Percentiles rank a stretch among this genome's conserved stretches.
phyloP scores from a whole-genome alignment of 1,140 invertebrate species.

The Gonatopus flavifemur region DNA sequence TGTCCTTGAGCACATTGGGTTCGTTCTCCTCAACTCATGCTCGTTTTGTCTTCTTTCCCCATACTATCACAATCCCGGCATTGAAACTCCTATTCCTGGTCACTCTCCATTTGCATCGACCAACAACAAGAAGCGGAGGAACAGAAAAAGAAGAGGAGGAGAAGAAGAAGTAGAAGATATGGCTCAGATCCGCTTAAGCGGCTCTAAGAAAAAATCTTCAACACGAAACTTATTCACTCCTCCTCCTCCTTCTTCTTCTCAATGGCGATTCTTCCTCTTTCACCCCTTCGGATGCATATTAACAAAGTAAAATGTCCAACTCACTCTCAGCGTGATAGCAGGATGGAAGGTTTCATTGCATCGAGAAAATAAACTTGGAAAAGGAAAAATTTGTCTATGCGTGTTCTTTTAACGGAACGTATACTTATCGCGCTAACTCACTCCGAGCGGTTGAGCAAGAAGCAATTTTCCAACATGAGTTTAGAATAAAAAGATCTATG shows the following conservation, averaged over 20 bases:
- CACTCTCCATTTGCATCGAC: conserved; percentile 41
- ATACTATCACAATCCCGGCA: too few species aligned
- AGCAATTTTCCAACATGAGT: too few species aligned
- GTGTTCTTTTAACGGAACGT: too few species aligned
- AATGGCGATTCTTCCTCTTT: neutral
- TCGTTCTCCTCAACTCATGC: conserved; percentile 16
- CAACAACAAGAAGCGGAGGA: conserved; percentile 29
- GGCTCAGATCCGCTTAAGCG: conserved; percentile 19
- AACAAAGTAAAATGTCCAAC: too few species aligned
- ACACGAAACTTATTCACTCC: conserved; percentile 19
- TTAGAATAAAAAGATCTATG: too few species aligned
- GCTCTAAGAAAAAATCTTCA: conserved; percentile 23
- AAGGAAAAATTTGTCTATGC: too few species aligned
- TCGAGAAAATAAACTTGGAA: too few species aligned
- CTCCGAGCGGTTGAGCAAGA: too few species aligned
- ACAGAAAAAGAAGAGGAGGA: neutral
- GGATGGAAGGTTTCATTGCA: too few species aligned
- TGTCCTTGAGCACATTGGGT: conserved; percentile 36
- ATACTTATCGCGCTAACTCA: too few species aligned
- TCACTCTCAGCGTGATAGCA: too few species aligned
- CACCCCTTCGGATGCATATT: too few species aligned
- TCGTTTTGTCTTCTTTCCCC: conserved; percentile 18
- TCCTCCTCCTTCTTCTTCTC: neutral
- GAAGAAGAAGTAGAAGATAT: conserved; percentile 8
- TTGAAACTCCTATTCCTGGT: conserved; percentile 16